Evolutionary conservation across 2,113 vertebrate genomes (phyloP).

Genomic region (Apteryx owenii): DNA sequence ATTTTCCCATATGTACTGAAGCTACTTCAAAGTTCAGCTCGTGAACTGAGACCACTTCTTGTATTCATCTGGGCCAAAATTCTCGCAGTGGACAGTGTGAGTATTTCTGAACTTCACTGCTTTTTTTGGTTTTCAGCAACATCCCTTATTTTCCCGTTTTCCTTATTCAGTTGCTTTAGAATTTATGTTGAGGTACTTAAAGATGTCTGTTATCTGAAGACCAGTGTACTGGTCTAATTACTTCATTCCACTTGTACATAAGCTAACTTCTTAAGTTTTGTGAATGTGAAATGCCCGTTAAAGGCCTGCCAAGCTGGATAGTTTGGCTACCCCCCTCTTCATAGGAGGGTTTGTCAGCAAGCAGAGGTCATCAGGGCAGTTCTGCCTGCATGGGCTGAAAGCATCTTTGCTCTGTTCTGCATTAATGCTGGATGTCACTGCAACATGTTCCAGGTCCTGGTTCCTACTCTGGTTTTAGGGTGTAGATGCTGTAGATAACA

Average conservation of each 20-base stretch:
- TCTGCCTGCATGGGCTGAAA: accelerated
- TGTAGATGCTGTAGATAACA: not conserved
- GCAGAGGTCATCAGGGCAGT: not conserved
- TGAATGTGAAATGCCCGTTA: accelerated
- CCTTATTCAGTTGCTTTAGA: not conserved
- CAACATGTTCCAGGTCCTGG: accelerated
- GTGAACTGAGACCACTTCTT: constrained; percentile 93
- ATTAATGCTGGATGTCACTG: accelerated
- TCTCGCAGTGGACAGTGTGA: constrained; percentile 97
- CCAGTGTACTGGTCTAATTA: accelerated
- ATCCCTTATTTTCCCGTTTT: not conserved
- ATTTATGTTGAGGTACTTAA: not conserved
- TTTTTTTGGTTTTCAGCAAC: not conserved
- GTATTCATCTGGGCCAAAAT: constrained; percentile 99
- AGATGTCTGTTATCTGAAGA: accelerated
- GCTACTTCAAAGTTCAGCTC: constrained; percentile 95
- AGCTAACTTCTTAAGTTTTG: not conserved
- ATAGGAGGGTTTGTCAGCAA: not conserved
- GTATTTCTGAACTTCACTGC: constrained; percentile 43
- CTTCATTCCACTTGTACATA: not conserved
- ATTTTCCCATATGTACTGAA: constrained; percentile 98
- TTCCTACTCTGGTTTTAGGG: not conserved
- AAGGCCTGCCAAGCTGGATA: not conserved
- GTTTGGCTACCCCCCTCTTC: not conserved
- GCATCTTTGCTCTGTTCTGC: not conserved